Percentiles rank a stretch among this genome's conserved stretches.
These are phyloP conservation scores for Pteromalus puparum DNA, from an alignment of 1,140 invertebrate species.

Conservation along the genomic window DNA sequence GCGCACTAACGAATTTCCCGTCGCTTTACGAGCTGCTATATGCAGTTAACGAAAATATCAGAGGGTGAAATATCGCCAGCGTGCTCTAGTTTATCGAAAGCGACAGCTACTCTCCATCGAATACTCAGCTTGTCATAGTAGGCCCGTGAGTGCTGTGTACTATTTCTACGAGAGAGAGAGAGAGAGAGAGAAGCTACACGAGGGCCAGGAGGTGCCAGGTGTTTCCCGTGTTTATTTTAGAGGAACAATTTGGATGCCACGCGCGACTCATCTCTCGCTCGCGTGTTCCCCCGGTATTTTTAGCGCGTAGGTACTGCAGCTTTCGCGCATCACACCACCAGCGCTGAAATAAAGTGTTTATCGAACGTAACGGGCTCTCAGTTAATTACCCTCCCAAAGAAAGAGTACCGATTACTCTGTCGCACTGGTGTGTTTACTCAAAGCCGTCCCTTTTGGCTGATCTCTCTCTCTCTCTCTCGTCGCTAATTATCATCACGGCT, in stretches of 20 bases:
- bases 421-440: too few species aligned
- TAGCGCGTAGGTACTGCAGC: constrained; percentile 56
- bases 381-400: too few species aligned
- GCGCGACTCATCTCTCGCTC: background rate
- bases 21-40: constrained; percentile 3
- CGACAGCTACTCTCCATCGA: background rate
- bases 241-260: constrained; percentile 38
- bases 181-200: too few species aligned
- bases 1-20: too few species aligned
- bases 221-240: constrained; percentile 52
- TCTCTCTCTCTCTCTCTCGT: background rate
- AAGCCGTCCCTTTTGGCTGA: too few species aligned
- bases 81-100: constrained; percentile 2
- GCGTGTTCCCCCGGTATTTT: constrained; percentile 57
- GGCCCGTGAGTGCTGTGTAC: background rate
- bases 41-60: background rate
- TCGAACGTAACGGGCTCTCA: constrained; percentile 15
- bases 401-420: too few species aligned
- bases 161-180: constrained; percentile 11
- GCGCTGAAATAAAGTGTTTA: constrained; percentile 62
- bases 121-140: constrained; percentile 10
- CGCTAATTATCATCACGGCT: background rate
- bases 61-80: background rate
- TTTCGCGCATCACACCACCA: constrained; percentile 59
- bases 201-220: constrained; percentile 34